Conservation (phyloP, 2,113 vertebrate genomes). For the Aptenodytes patagonicus region DNA sequence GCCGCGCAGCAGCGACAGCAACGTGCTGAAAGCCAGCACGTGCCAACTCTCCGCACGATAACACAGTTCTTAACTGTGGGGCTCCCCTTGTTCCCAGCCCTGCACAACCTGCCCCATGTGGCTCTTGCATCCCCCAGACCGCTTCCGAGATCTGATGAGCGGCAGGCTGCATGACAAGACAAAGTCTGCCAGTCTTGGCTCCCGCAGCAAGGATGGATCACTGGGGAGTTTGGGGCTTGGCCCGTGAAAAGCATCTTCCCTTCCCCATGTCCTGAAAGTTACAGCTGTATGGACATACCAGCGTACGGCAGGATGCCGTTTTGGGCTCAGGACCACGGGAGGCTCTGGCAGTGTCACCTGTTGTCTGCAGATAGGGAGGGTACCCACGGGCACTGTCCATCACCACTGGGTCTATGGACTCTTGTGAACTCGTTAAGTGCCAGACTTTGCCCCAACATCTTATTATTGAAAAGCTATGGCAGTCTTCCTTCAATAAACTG, state of each 20-base stretch:
- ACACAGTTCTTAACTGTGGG: not conserved
- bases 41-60: not conserved
- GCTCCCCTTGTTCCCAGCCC: not conserved
- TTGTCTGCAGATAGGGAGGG: not conserved
- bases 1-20: not conserved
- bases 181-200: not conserved
- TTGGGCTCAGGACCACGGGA: not conserved
- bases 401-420: not conserved
- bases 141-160: not conserved
- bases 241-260: not conserved
- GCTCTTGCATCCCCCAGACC: not conserved
- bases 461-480: not conserved
- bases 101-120: rapidly evolving
- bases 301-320: not conserved
- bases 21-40: not conserved
- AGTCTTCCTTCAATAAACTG: not conserved
- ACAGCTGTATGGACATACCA: rapidly evolving
- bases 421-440: rapidly evolving
- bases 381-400: not conserved
- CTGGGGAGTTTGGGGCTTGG: no score
- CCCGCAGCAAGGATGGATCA: not conserved
- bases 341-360: not conserved
- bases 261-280: no score
- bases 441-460: not conserved
- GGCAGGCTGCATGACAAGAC: not conserved